A percentile compares a stretch with the other conserved stretches of the same genome.
These are phyloP conservation scores for Petroica traversi DNA, from an alignment of 2,113 vertebrate species.

Conservation along the genomic window DNA sequence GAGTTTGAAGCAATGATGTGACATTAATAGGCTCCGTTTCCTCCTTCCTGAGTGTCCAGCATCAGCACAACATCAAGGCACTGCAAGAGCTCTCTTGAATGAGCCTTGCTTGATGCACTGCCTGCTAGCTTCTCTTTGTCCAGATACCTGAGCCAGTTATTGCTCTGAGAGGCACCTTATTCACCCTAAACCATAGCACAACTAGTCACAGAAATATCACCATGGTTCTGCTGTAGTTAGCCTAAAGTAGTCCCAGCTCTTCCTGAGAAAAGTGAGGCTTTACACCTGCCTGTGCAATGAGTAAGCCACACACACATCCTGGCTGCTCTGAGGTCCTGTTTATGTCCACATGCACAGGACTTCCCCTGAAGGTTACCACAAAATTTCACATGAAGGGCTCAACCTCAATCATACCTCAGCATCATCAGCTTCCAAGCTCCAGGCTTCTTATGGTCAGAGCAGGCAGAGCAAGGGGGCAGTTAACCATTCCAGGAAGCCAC, in stretches of 20 bases:
- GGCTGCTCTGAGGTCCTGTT: neutral
- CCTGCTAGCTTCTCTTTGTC: neutral
- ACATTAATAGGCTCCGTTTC: neutral
- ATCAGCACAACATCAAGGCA: neutral
- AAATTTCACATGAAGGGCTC: neutral
- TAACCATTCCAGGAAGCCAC: neutral
- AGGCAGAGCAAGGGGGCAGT: neutral
- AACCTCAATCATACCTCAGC: neutral
- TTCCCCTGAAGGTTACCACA: neutral
- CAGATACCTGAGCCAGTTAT: neutral
- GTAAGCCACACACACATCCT: neutral
- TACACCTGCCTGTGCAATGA: neutral
- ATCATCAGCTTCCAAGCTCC: neutral
- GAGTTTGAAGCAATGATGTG: neutral
- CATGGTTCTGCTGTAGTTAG: neutral
- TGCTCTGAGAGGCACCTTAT: neutral
- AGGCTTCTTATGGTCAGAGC: neutral
- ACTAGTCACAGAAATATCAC: neutral
- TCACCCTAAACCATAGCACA: neutral
- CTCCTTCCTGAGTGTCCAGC: neutral
- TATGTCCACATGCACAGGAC: accelerated
- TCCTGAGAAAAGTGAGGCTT: neutral
- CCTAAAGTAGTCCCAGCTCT: neutral
- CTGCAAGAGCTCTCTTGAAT: neutral
- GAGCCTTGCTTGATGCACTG: neutral